phyloP scores from a whole-genome alignment of 1,140 invertebrate genomes.

The Bicyclus anynana region DNA sequence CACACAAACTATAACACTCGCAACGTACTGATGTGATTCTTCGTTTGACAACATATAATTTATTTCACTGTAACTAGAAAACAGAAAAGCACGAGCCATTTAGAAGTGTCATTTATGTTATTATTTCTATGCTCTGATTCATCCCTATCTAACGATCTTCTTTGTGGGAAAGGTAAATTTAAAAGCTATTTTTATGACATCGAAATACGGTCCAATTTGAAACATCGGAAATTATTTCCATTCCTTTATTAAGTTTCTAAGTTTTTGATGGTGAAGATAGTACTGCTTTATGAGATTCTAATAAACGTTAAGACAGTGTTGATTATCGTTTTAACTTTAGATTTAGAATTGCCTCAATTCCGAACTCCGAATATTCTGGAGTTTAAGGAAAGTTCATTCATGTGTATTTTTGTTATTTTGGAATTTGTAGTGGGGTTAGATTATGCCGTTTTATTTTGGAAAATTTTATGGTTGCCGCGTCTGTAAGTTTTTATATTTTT shows the following conservation, averaged over 20 bases:
- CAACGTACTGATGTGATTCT: neutral
- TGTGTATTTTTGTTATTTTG: too few species aligned
- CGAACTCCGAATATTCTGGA: too few species aligned
- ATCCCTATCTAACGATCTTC: neutral
- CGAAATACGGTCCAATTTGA: neutral
- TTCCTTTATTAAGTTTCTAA: neutral
- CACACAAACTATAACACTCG: too few species aligned
- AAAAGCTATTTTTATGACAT: neutral
- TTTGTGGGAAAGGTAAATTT: neutral
- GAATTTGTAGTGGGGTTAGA: too few species aligned
- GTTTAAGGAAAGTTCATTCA: too few species aligned
- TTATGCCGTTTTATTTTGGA: too few species aligned
- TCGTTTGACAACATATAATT: neutral
- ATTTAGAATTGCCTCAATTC: too few species aligned
- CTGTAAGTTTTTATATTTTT: too few species aligned
- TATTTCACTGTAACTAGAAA: slow-evolving; percentile 10
- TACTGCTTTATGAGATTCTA: neutral
- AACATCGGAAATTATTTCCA: neutral
- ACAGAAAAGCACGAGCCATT: slow-evolving; percentile 3
- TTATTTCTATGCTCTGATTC: slow-evolving; percentile 41
- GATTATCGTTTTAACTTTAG: too few species aligned
- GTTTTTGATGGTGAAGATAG: too few species aligned
- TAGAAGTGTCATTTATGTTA: slow-evolving; percentile 35
- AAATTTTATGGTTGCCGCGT: too few species aligned
- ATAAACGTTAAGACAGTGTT: too few species aligned